Evolutionary conservation across 1,140 invertebrate genomes (phyloP).

Genomic region (Littorina saxatilis): DNA sequence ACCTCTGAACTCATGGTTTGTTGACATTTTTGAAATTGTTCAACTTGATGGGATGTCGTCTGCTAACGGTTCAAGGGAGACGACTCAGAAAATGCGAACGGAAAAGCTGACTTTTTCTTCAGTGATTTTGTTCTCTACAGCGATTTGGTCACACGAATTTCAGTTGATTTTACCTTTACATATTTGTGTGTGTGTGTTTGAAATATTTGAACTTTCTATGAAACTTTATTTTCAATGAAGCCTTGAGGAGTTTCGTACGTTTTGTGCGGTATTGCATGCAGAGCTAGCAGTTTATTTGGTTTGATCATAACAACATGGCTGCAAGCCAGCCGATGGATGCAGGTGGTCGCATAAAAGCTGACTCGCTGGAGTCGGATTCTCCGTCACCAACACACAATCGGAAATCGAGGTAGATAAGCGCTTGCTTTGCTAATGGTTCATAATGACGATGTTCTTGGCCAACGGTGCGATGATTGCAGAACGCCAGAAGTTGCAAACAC

Average conservation of each 20-base stretch:
- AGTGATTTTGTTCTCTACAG: neutral
- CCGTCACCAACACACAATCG: conserved; percentile 16
- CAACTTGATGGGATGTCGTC: too few relatives aligned
- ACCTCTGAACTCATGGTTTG: too few relatives aligned
- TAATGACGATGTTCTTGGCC: too few relatives aligned
- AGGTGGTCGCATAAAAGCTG: neutral
- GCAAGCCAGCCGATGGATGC: neutral
- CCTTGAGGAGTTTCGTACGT: neutral
- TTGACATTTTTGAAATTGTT: too few relatives aligned
- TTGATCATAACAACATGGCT: conserved; percentile 18
- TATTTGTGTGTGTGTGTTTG: too few relatives aligned
- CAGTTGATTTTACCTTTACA: neutral
- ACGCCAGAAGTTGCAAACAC: neutral
- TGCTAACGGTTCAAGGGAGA: too few relatives aligned
- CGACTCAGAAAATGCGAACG: too few relatives aligned
- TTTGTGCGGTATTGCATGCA: too few relatives aligned
- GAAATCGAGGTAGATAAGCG: conserved; percentile 10
- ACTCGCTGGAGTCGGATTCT: conserved; percentile 23
- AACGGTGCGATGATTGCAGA: neutral
- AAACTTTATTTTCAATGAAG: neutral
- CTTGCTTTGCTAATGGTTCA: neutral
- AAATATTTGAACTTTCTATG: neutral
- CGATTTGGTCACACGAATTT: neutral
- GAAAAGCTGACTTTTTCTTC: neutral
- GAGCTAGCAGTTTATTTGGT: neutral